phyloP scores from a whole-genome alignment of 1,140 invertebrate species.

The Ruditapes philippinarum region DNA sequence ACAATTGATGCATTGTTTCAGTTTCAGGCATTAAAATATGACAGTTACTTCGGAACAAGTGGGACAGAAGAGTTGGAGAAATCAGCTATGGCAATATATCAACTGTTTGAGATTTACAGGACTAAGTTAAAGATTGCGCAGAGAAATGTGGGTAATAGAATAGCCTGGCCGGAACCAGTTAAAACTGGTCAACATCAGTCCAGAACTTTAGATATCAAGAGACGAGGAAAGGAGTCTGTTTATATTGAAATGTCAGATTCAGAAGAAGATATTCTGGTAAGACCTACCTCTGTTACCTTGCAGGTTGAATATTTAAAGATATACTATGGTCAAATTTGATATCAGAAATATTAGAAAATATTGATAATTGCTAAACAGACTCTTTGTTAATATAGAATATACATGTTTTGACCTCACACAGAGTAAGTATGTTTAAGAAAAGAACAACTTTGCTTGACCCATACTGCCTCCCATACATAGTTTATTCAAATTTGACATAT shows the following conservation, averaged over 20 bases:
- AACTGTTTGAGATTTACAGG: slow-evolving; percentile 38
- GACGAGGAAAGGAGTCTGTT: not conserved
- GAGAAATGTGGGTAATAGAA: not conserved
- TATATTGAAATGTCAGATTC: slow-evolving; percentile 23
- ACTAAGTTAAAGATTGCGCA: slow-evolving; percentile 34
- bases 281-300: too few relatives aligned
- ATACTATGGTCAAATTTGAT: too few relatives aligned
- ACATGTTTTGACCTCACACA: too few relatives aligned
- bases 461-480: too few relatives aligned
- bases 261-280: not conserved
- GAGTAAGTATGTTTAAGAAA: too few relatives aligned
- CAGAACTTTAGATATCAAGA: slow-evolving; percentile 35
- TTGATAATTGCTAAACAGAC: too few relatives aligned
- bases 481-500: too few relatives aligned
- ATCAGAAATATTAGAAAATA: too few relatives aligned
- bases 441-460: too few relatives aligned
- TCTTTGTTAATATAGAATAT: too few relatives aligned
- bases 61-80: not conserved
- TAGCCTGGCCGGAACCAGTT: slow-evolving; percentile 41
- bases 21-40: not conserved
- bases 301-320: too few relatives aligned
- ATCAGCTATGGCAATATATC: slow-evolving; percentile 2
- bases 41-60: not conserved
- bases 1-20: not conserved
- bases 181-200: slow-evolving; percentile 48